phyloP scores from a whole-genome alignment of 2,888 invertebrate genomes.

The Euplagia quadripunctaria region DNA sequence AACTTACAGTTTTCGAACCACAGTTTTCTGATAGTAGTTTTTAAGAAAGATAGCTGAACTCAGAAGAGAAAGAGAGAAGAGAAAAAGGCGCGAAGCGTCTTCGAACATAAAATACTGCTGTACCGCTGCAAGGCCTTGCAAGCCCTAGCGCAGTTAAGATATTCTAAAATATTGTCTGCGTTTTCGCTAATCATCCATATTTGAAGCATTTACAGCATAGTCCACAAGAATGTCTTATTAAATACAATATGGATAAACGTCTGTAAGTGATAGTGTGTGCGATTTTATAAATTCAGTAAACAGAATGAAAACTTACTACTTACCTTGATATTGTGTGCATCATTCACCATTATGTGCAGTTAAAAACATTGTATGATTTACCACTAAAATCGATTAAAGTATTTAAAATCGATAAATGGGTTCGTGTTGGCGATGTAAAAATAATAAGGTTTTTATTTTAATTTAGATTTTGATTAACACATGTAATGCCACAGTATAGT shows the following conservation, averaged over 20 bases:
- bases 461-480: not conserved
- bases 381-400: slow-evolving; percentile 38
- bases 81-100: not conserved
- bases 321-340: slow-evolving; percentile 34
- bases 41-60: not conserved
- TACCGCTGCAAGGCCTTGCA: too few species aligned
- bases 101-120: too few species aligned
- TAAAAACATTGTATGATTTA: not conserved
- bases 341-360: slow-evolving; percentile 39
- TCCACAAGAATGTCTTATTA: not conserved
- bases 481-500: not conserved
- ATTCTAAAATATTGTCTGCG: not conserved
- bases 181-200: not conserved
- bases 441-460: not conserved
- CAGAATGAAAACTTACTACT: slow-evolving; percentile 4
- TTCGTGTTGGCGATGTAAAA: not conserved
- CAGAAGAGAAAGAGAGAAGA: not conserved
- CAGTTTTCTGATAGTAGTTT: not conserved
- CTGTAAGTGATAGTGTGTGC: not conserved
- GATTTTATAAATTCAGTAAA: not conserved
- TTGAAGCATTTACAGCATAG: not conserved
- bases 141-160: too few species aligned
- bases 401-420: slow-evolving; percentile 32
- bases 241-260: not conserved
- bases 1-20: too few species aligned